Base-by-base conservation (phyloP, 2,113 vertebrate genomes). In the Chinchilla lanigera region DNA sequence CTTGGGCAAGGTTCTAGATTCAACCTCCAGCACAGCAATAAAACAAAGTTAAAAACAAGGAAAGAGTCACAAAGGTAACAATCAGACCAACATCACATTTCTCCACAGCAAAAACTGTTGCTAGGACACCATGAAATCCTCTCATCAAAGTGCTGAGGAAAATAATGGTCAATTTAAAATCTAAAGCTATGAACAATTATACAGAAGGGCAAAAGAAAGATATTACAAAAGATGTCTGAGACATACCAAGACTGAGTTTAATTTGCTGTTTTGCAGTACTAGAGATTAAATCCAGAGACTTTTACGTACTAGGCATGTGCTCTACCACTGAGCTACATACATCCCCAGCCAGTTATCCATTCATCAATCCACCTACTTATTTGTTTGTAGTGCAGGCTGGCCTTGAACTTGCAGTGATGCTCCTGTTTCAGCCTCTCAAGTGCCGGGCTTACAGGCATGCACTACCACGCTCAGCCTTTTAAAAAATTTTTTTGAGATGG, bases 51-150 rank as follows among this genome's bases (percentile, higher is more conserved):
- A 28, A 78, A 33, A 78, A 58, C 13, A 7, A 8, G 35, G 50
- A 93, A 26, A 86, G 26, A 93, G 41, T 60, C 50, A 82, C 28
- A 96, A 82, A 77, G 7, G 44, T 69, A 67, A 97, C 35, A 65
- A 17, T 80, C 19, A 80, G 89, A 78, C 33, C 52, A 30, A 52
- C 44, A 47, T 38, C 0, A 92, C 22, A 94, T 24, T 90, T 87
- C 35, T n/a, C 81, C 60, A 87, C 5, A 85, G 50, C 44, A 71
- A 75, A 90, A 88, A 81, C 0, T 88, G n/a, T 38, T 61, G 65
- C 52, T 60, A 50, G 13, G 14, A 92, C 61, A 82, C 50, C 73
- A 65, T 14, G 30, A 47, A 82, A 87, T 56, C 50, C 9, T 33
- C 83, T 35, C 26, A 63, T 73, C 75, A 83, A 67, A 90, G n/a